These are phyloP conservation scores for Lithobates sylvaticus DNA, from an alignment of 2,797 vertebrate species.

Conservation along the genomic window DNA sequence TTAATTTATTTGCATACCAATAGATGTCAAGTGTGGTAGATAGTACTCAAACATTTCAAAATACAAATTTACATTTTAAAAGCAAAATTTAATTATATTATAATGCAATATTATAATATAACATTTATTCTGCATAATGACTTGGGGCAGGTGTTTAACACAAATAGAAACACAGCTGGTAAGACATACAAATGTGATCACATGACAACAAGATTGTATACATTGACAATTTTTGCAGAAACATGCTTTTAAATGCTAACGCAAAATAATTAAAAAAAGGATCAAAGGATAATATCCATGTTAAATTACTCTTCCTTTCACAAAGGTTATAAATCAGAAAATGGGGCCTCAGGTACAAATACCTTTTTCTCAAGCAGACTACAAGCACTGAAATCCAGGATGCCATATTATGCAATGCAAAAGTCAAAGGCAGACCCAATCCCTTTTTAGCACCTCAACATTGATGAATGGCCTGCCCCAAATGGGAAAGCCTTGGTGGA, in stretches of 20 bases:
- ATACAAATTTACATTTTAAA: slow-evolving; percentile 13
- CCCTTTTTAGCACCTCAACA: too few relatives aligned
- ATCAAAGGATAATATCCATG: not conserved
- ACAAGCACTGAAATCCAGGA: not conserved
- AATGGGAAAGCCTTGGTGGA: too few relatives aligned
- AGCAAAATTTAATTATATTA: slow-evolving; percentile 25
- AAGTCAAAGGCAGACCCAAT: too few relatives aligned
- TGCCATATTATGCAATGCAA: too few relatives aligned
- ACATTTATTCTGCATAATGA: slow-evolving; percentile 30
- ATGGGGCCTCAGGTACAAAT: not conserved
- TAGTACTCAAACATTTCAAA: slow-evolving; percentile 31
- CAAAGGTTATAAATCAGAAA: too few relatives aligned
- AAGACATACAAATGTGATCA: slow-evolving; percentile 8
- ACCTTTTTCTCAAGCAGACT: not conserved
- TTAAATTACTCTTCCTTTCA: not conserved
- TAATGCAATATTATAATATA: slow-evolving; percentile 27
- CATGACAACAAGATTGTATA: not conserved
- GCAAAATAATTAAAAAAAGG: not conserved
- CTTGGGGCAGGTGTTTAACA: slow-evolving; percentile 22
- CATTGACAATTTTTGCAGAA: not conserved
- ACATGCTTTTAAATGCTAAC: not conserved
- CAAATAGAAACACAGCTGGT: slow-evolving; percentile 41
- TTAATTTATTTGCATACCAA: slow-evolving; percentile 34
- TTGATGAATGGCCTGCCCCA: too few relatives aligned
- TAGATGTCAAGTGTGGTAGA: slow-evolving; percentile 25